Evolutionary conservation across 2,113 vertebrate species (phyloP).

Genomic region (Mandrillus leucophaeus): DNA sequence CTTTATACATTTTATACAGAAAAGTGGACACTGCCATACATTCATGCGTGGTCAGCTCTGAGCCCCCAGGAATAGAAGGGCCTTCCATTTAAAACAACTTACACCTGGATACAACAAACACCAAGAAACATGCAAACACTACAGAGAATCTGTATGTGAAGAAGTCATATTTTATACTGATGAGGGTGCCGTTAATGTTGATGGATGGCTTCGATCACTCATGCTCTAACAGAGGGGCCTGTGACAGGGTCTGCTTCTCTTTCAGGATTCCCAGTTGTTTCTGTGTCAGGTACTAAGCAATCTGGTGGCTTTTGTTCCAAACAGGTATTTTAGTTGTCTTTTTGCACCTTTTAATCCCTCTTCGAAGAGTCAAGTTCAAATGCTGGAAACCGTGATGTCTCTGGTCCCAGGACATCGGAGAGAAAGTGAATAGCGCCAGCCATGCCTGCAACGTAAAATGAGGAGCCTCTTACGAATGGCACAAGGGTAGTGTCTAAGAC

Average conservation of each 20-base stretch:
- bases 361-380: slow-evolving; percentile 92
- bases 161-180: slow-evolving; percentile 43
- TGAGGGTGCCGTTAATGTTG: slow-evolving; percentile 38
- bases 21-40: background rate
- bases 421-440: slow-evolving; percentile 96
- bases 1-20: slow-evolving; percentile 17
- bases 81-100: slow-evolving; percentile 59
- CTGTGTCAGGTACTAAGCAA: slow-evolving; percentile 74
- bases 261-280: slow-evolving; percentile 47
- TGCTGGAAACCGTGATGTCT: slow-evolving; percentile 93
- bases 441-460: slow-evolving; percentile 89
- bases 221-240: slow-evolving; percentile 60
- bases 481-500: accelerated
- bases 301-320: slow-evolving; percentile 73
- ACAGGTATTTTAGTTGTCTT: slow-evolving; percentile 66
- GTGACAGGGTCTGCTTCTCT: background rate
- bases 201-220: slow-evolving; percentile 54
- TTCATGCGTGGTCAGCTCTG: slow-evolving; percentile 20
- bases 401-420: slow-evolving; percentile 91
- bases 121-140: slow-evolving; percentile 84
- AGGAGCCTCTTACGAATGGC: background rate
- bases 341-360: slow-evolving; percentile 78
- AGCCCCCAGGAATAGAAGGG: background rate
- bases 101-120: slow-evolving; percentile 67
- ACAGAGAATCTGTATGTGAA: slow-evolving; percentile 64